Percentiles rank a stretch among this genome's conserved stretches.
phyloP scores from a whole-genome alignment of 2,113 vertebrate species.

The Oryzias woworae region DNA sequence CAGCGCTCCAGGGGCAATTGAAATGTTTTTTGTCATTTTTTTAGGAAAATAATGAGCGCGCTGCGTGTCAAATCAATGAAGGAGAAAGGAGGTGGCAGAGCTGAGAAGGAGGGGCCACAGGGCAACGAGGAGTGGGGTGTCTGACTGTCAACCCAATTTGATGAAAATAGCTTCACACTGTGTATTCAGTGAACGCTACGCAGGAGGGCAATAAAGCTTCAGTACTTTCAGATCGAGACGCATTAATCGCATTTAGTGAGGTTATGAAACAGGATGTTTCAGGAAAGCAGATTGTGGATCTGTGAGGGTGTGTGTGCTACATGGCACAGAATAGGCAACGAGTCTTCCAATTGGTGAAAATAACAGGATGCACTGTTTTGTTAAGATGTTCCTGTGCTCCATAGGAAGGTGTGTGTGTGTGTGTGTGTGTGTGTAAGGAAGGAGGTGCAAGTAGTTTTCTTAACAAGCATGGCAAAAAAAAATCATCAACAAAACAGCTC shows the following conservation, averaged over 20 bases:
- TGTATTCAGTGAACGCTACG: constrained; percentile 49
- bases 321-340: constrained; percentile 36
- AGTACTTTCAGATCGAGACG: constrained; percentile 46
- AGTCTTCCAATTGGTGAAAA: constrained; percentile 53
- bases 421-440: constrained; percentile 53
- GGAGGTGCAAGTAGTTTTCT: constrained; percentile 57
- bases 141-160: constrained; percentile 48
- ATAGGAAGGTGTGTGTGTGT: constrained; percentile 27
- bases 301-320: constrained; percentile 11
- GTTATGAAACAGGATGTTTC: constrained; percentile 48
- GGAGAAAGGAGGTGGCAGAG: constrained; percentile 33
- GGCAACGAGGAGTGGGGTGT: constrained; percentile 18
- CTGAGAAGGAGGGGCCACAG: constrained; percentile 34
- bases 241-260: constrained; percentile 51
- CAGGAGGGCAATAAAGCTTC: constrained; percentile 43
- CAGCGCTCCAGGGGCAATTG: constrained; percentile 30
- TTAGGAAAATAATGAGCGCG: constrained; percentile 52
- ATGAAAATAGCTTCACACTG: constrained; percentile 43
- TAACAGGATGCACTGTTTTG: constrained; percentile 71
- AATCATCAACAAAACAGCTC: constrained; percentile 20
- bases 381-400: constrained; percentile 64
- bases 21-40: constrained; percentile 33
- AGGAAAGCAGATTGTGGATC: constrained; percentile 24
- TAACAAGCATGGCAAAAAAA: constrained; percentile 25
- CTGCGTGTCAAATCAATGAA: constrained; percentile 39